These are phyloP conservation scores for Anticlea derivata DNA, from an alignment of 2,888 invertebrate species.

Conservation along the genomic window DNA sequence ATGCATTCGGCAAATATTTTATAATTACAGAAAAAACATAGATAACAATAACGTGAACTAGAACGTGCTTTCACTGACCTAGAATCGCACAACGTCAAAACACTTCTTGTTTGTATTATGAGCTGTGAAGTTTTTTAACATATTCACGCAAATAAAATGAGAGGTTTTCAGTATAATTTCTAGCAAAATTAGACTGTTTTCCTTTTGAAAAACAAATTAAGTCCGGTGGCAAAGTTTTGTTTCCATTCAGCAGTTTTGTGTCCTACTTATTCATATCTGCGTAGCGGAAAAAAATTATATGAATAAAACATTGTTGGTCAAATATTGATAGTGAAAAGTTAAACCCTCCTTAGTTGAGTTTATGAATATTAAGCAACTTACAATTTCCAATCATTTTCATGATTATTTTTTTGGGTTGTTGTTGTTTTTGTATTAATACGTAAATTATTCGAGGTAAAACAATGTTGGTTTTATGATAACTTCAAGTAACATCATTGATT, in stretches of 20 bases:
- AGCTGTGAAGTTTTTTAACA: not conserved
- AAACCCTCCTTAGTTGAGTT: conserved; percentile 36
- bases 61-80: too few species aligned
- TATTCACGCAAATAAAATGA: conserved; percentile 12
- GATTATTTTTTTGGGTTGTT: conserved; percentile 35
- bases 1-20: too few species aligned
- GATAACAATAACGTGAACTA: too few species aligned
- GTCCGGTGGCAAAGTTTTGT: conserved; percentile 32
- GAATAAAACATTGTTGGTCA: conserved; percentile 55
- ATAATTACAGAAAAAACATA: too few species aligned
- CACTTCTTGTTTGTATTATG: not conserved
- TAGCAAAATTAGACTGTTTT: conserved; percentile 26
- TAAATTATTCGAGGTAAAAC: too few species aligned
- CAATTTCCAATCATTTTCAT: conserved; percentile 27
- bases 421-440: conserved; percentile 40
- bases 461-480: too few species aligned
- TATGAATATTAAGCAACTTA: conserved; percentile 41
- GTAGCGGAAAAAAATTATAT: conserved; percentile 40
- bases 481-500: too few species aligned
- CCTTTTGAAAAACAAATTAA: conserved; percentile 33
- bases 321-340: conserved; percentile 48
- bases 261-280: conserved; percentile 41
- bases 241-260: conserved; percentile 37
- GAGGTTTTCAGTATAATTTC: conserved; percentile 36
- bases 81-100: not conserved